phyloP scores from a whole-genome alignment of 2,888 invertebrate genomes.

The Drosophila siamana region DNA sequence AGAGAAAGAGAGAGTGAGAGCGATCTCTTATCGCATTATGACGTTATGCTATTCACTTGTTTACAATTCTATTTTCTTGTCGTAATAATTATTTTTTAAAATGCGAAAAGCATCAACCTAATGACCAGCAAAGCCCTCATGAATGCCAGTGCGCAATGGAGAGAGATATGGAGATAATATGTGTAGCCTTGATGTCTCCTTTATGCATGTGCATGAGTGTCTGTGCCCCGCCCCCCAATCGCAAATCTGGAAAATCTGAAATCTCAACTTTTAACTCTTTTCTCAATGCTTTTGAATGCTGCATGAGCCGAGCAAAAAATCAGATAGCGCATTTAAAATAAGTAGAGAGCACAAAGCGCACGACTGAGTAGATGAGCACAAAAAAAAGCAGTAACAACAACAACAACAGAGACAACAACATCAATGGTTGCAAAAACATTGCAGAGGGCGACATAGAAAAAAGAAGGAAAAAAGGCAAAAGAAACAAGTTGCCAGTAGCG shows the following conservation, averaged over 20 bases:
- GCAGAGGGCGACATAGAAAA: constrained; percentile 60
- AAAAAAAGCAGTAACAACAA: constrained; percentile 22
- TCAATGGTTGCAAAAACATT: constrained; percentile 53
- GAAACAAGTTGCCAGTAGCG: constrained; percentile 19
- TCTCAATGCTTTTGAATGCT: constrained; percentile 67
- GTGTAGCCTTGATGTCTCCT: constrained; percentile 17
- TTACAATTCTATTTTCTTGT: constrained; percentile 26
- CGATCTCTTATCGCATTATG: constrained; percentile 64
- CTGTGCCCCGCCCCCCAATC: constrained; percentile 8
- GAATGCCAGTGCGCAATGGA: not conserved
- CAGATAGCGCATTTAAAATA: constrained; percentile 78
- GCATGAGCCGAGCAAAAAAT: constrained; percentile 72
- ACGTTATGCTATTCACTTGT: constrained; percentile 57
- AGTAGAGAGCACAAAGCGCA: constrained; percentile 74
- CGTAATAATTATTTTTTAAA: constrained; percentile 60
- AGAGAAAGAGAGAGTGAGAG: not conserved
- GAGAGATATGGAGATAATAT: not conserved
- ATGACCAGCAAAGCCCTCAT: constrained; percentile 23
- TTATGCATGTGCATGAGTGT: constrained; percentile 18
- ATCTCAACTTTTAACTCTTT: constrained; percentile 74
- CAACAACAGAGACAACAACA: constrained; percentile 31
- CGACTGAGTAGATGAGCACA: constrained; percentile 72
- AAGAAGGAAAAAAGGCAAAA: constrained; percentile 43
- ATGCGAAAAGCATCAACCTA: constrained; percentile 25
- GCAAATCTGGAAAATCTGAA: constrained; percentile 30